These are phyloP conservation scores for Diacarnus erythraeanus DNA, from an alignment of 37 sponge, comb jelly and placozoan genomes.

Conservation along the genomic window DNA sequence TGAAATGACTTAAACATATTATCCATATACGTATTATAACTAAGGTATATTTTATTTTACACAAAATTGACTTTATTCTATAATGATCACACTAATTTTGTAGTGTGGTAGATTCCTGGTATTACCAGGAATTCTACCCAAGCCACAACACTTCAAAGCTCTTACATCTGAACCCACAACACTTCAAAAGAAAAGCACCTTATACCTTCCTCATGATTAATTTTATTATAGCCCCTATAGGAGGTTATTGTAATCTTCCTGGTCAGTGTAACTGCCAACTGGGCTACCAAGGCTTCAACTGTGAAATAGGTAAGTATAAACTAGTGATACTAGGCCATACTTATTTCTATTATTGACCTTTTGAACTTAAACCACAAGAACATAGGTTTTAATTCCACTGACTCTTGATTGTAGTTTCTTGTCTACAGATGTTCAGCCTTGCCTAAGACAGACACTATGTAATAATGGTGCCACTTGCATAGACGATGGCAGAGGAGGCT, in stretches of 20 bases:
- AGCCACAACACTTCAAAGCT: no score
- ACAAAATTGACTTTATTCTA: no score
- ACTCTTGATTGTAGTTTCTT: neutral
- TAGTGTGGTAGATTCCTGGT: no score
- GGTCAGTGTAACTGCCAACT: constrained; percentile 63
- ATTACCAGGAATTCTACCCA: no score
- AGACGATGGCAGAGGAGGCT: constrained; percentile 44
- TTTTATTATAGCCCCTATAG: constrained; percentile 9
- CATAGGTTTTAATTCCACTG: neutral
- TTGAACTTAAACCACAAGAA: neutral
- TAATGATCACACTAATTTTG: neutral
- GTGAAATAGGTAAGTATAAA: constrained; percentile 31
- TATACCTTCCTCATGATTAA: neutral
- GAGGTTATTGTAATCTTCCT: constrained; percentile 41
- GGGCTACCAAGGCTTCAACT: constrained; percentile 68
- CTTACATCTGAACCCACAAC: no score
- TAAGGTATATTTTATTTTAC: no score
- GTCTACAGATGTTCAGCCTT: constrained; percentile 36
- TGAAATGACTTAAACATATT: no score
- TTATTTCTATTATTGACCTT: neutral
- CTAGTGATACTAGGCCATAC: neutral
- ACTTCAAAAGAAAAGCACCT: no score
- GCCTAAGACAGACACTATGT: constrained; percentile 29
- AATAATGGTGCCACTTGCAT: constrained; percentile 54
- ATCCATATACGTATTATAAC: no score